Conservation (phyloP, 2,113 vertebrate genomes). For the Accipiter virgatus region DNA sequence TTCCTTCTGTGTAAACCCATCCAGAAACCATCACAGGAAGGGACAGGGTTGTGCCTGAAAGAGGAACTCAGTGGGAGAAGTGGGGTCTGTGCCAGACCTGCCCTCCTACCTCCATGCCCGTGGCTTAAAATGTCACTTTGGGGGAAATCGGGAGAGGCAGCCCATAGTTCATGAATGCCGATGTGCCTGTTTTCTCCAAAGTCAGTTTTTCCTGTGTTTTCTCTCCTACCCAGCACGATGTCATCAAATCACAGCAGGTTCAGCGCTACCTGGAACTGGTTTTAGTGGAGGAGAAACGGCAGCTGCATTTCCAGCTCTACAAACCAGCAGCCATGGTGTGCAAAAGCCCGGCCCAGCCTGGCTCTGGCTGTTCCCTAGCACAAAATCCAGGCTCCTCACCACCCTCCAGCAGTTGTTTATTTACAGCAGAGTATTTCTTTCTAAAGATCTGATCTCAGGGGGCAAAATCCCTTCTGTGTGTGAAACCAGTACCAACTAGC, state of each 20-base stretch:
- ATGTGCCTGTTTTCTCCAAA: background rate
- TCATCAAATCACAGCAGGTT: background rate
- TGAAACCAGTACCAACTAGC: background rate
- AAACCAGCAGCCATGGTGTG: background rate
- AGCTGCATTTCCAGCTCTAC: background rate
- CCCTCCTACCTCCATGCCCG: background rate
- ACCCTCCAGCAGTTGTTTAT: background rate
- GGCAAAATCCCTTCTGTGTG: background rate
- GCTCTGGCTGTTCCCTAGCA: background rate
- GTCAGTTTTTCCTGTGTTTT: background rate
- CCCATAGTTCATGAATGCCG: background rate
- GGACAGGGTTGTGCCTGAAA: background rate
- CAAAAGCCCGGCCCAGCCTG: background rate
- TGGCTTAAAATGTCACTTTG: background rate
- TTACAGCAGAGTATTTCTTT: background rate
- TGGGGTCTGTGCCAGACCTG: background rate
- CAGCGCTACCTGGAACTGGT: background rate
- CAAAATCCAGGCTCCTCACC: background rate
- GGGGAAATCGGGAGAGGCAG: background rate
- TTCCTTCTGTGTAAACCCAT: background rate
- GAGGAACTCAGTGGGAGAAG: background rate
- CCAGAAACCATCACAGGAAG: background rate
- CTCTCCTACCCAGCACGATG: background rate
- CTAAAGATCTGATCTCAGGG: slow-evolving; percentile 7
- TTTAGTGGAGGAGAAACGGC: background rate